Base-by-base conservation (phyloP, 2,113 vertebrate species). In the Panthera uncia region DNA sequence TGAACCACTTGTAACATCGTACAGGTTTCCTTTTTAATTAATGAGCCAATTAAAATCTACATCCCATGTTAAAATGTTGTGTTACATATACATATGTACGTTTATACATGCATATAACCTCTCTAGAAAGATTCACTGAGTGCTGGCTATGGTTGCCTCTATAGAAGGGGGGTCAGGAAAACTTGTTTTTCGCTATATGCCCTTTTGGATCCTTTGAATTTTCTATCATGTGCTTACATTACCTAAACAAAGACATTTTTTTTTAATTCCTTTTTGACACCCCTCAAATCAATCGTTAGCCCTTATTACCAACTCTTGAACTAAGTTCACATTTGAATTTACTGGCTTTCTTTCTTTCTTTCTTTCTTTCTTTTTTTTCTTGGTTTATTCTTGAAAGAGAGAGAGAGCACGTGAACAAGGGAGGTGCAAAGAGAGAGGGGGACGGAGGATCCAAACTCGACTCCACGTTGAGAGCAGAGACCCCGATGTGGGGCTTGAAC, bases 321-420 rank as follows among this genome's bases (percentile, higher is more conserved):
- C 45, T 89, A 74, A 87, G 61, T 95, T 93, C 13, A 50, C n/a
- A 55, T 69, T 41, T 91, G 85, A 89, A 90, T 79, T 61, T 69
- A 96, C 57, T 57, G 38, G 23, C 38, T 61, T 61, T 61, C 16
- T 55, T 61, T 50, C 13, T 2, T 50, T 50, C 13, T 55, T 61
- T 50, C 13, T 2, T 50, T 50, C 13, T 50, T 50, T 50, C 13
- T 50, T 50, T 50, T 5, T 41, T 41, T 45, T 45, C 7, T 45
- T 45, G 45, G 50, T 50, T 50, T 50, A 14, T 14, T 50, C 14
- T 50, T 50, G 50, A 50, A 45, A 45, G 50, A 14, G 50, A 50
- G 50, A 50, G 50, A 50, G 50, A 14, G 50, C 50, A 50, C 13
- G 1, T 50, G 50, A 50, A 50, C 50, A 50, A 11, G 50, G 50